phyloP scores from a whole-genome alignment of 2,797 vertebrate species.

The Anguilla marmorata region DNA sequence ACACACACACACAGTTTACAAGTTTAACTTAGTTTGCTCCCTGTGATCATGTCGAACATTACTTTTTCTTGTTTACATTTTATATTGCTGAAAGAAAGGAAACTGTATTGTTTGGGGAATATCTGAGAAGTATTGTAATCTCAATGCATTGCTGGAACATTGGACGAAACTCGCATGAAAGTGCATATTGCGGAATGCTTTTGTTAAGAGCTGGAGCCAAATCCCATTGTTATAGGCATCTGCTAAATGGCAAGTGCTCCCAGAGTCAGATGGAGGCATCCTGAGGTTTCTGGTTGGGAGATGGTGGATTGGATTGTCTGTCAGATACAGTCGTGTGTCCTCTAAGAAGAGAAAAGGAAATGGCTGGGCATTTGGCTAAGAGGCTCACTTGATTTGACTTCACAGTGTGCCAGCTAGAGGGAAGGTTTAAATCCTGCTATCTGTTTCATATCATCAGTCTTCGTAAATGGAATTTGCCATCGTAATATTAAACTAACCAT shows the following conservation, averaged over 20 bases:
- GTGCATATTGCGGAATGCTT: neutral
- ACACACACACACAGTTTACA: neutral
- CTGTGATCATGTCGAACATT: neutral
- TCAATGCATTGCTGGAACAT: neutral
- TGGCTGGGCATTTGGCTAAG: neutral
- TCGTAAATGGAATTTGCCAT: neutral
- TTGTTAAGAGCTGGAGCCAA: neutral
- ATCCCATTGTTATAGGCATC: neutral
- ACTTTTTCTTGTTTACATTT: neutral
- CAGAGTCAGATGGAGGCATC: neutral
- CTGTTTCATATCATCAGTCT: neutral
- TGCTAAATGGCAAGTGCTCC: neutral
- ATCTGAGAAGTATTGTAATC: neutral
- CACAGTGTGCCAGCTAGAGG: neutral
- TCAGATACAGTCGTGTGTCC: neutral
- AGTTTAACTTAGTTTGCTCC: neutral
- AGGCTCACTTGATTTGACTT: neutral
- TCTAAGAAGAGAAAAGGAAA: neutral
- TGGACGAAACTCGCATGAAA: neutral
- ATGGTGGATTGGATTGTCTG: neutral
- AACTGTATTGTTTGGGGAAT: too few species aligned
- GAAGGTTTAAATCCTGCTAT: neutral
- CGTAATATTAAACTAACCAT: neutral
- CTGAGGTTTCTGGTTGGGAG: neutral
- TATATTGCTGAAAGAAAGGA: neutral